Percentiles rank a stretch among this genome's conserved stretches.
Evolutionary conservation across 2,797 vertebrate species (phyloP).

Genomic region (Spea hammondii): DNA sequence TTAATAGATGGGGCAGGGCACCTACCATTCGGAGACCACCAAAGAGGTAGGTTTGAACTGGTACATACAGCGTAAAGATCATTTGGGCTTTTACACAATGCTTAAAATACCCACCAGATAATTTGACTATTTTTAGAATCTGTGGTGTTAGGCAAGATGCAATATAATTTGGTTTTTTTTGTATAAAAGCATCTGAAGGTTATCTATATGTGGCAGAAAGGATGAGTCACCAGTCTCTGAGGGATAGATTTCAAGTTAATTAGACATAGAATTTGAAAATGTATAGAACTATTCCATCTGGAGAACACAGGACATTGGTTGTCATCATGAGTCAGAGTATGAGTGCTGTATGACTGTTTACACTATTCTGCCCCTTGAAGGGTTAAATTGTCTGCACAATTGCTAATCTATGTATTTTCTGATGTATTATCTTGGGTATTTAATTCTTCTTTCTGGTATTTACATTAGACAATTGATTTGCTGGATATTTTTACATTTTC

Average conservation of each 20-base stretch:
- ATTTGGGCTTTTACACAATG: too few relatives aligned
- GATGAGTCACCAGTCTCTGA: slow-evolving; percentile 45
- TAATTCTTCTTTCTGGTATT: too few relatives aligned
- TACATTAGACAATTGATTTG: too few relatives aligned
- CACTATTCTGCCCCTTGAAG: too few relatives aligned
- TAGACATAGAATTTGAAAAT: slow-evolving; percentile 28
- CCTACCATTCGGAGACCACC: slow-evolving; percentile 33
- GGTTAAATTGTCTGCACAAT: too few relatives aligned
- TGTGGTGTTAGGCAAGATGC: not conserved
- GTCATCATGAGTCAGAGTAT: slow-evolving; percentile 16
- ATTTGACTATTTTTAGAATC: slow-evolving; percentile 3
- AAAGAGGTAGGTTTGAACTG: slow-evolving; percentile 39
- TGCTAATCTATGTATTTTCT: too few relatives aligned
- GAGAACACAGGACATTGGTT: slow-evolving; percentile 6
- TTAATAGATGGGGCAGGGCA: slow-evolving; percentile 38
- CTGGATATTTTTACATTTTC: too few relatives aligned
- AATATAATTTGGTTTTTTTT: not conserved
- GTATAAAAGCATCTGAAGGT: slow-evolving; percentile 33
- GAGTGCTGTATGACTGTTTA: not conserved
- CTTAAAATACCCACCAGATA: not conserved
- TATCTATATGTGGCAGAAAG: slow-evolving; percentile 23
- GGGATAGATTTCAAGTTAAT: slow-evolving; percentile 40
- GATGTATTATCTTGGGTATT: too few relatives aligned
- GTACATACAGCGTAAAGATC: too few relatives aligned
- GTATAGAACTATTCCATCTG: slow-evolving; percentile 38